A percentile compares a stretch with the other conserved stretches of the same genome.
These are phyloP conservation scores for Petrolisthes manimaculis DNA, from an alignment of 2,888 invertebrate genomes.

Conservation along the genomic window DNA sequence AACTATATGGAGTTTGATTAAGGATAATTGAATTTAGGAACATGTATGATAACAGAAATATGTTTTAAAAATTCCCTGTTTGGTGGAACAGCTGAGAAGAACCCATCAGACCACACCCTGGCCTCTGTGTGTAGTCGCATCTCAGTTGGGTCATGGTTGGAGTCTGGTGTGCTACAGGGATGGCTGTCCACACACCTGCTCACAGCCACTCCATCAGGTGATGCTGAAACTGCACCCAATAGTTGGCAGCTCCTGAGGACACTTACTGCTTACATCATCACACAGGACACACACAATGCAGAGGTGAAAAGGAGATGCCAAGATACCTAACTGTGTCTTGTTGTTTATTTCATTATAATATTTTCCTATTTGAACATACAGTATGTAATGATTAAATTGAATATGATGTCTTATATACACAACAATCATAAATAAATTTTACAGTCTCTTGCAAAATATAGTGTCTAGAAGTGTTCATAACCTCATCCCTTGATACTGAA, in stretches of 20 bases:
- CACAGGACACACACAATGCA: slow-evolving; percentile 52
- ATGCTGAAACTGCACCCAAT: slow-evolving; percentile 68
- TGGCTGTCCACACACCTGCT: slow-evolving; percentile 61
- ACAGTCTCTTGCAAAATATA: too few relatives aligned
- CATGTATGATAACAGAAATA: background rate
- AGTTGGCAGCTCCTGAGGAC: slow-evolving; percentile 58
- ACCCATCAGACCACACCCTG: slow-evolving; percentile 76
- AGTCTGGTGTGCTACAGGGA: slow-evolving; percentile 72
- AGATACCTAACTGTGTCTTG: background rate
- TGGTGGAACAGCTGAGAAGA: slow-evolving; percentile 72
- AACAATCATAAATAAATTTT: too few relatives aligned
- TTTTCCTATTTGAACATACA: too few relatives aligned
- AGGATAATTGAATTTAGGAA: background rate
- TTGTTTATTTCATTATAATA: background rate
- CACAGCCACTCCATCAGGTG: slow-evolving; percentile 69
- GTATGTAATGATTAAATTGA: too few relatives aligned
- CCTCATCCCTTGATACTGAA: too few relatives aligned
- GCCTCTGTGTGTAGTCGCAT: slow-evolving; percentile 70
- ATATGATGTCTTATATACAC: too few relatives aligned
- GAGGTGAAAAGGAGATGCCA: slow-evolving; percentile 30
- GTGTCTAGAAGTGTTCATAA: too few relatives aligned
- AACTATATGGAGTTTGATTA: background rate
- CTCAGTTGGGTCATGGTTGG: slow-evolving; percentile 63
- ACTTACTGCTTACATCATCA: slow-evolving; percentile 57
- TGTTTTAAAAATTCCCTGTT: background rate